Conservation (phyloP, 2,113 vertebrate genomes). For the Chionomys nivalis region DNA sequence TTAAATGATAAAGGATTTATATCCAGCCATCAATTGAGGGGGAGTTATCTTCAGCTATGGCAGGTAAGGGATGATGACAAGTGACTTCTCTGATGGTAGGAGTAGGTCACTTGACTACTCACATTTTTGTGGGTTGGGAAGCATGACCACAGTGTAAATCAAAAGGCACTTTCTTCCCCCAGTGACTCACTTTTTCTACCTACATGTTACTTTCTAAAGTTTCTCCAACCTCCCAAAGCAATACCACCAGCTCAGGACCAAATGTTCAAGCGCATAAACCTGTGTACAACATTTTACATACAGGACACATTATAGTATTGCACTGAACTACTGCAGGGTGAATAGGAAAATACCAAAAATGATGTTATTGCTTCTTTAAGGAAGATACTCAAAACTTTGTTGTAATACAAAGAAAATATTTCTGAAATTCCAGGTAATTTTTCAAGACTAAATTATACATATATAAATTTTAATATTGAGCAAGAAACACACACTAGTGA, state of each 20-base stretch:
- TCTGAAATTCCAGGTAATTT: background rate
- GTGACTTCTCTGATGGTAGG: background rate
- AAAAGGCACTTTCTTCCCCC: background rate
- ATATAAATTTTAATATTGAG: background rate
- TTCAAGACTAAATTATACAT: background rate
- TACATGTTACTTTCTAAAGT: too few relatives aligned
- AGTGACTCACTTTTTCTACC: background rate
- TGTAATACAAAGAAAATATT: background rate
- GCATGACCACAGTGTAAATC: background rate
- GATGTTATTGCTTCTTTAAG: background rate
- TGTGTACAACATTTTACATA: background rate
- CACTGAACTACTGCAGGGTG: rapidly evolving
- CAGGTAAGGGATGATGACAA: background rate
- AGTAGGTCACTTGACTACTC: background rate
- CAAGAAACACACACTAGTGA: background rate
- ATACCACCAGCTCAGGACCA: background rate
- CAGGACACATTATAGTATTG: too few relatives aligned
- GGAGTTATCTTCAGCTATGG: background rate
- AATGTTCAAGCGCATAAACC: background rate
- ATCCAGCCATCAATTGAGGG: background rate
- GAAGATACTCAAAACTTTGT: background rate
- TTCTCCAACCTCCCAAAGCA: background rate
- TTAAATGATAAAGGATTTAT: background rate
- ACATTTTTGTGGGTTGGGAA: background rate
- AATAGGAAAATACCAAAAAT: background rate